Evolutionary conservation across 2,888 invertebrate genomes (phyloP).

Genomic region (Polydesmus complanatus): DNA sequence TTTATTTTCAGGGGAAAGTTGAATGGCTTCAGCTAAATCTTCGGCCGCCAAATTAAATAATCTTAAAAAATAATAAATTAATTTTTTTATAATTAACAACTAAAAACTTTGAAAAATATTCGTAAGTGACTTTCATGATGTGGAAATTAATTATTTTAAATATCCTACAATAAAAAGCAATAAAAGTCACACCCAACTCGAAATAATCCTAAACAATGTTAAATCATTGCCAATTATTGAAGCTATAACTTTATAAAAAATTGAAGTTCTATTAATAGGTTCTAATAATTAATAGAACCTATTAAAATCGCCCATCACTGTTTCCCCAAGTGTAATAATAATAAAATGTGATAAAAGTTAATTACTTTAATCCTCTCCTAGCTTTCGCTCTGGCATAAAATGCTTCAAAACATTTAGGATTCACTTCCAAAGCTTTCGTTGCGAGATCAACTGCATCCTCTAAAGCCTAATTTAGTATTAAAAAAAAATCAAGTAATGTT

Average conservation of each 20-base stretch:
- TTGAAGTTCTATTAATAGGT: no score
- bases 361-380: constrained; percentile 53
- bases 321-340: no score
- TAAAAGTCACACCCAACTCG: no score
- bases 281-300: no score
- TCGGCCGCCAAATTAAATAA: constrained; percentile 57
- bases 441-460: constrained; percentile 65
- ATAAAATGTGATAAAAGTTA: constrained; percentile 14
- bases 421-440: constrained; percentile 65
- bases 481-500: background rate
- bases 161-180: no score
- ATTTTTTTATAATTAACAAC: background rate
- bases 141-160: no score
- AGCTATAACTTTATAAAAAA: no score
- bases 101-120: background rate
- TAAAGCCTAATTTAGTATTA: constrained; percentile 30
- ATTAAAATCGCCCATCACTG: no score
- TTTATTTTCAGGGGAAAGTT: constrained; percentile 52
- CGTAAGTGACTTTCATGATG: no score
- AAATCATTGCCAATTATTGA: background rate
- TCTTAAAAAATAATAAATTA: constrained; percentile 29
- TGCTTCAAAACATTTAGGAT: constrained; percentile 80
- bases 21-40: constrained; percentile 67
- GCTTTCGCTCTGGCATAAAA: constrained; percentile 83
- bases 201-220: background rate